Evolutionary conservation across 2,888 invertebrate genomes (phyloP).

Genomic region (Schizaphis graminum): DNA sequence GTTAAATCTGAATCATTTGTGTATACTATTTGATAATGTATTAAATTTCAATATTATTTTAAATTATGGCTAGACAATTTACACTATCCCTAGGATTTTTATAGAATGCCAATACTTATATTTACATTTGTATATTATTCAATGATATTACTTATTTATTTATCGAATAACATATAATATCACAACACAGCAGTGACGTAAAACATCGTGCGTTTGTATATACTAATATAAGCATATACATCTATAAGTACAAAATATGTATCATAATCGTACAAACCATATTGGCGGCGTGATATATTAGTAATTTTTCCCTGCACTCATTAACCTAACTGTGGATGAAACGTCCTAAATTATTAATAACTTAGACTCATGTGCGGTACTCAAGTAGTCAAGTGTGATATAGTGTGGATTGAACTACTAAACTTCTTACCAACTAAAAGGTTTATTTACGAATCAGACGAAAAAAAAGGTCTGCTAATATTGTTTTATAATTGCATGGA

Average conservation of each 20-base stretch:
- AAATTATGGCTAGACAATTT: not conserved
- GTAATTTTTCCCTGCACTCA: not conserved
- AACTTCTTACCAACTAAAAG: not conserved
- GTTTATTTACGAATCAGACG: not conserved
- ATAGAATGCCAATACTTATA: not conserved
- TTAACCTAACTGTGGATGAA: not conserved
- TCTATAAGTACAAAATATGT: not conserved
- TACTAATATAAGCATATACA: too few species aligned
- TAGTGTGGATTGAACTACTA: not conserved
- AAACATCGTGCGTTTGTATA: not conserved
- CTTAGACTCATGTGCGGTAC: not conserved
- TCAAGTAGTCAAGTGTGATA: not conserved
- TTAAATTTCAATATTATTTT: not conserved
- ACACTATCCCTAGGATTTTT: too few species aligned
- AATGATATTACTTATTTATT: not conserved
- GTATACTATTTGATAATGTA: not conserved
- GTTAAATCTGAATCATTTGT: not conserved
- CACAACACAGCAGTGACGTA: not conserved
- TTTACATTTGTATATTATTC: not conserved
- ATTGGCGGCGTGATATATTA: not conserved
- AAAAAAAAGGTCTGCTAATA: not conserved
- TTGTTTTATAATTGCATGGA: not conserved
- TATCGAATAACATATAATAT: not conserved
- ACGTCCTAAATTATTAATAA: not conserved
- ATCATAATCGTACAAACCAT: not conserved